Percentiles rank a stretch among this genome's conserved stretches.
phyloP scores from a whole-genome alignment of 2,888 invertebrate genomes.

The Syrphus vitripennis region DNA sequence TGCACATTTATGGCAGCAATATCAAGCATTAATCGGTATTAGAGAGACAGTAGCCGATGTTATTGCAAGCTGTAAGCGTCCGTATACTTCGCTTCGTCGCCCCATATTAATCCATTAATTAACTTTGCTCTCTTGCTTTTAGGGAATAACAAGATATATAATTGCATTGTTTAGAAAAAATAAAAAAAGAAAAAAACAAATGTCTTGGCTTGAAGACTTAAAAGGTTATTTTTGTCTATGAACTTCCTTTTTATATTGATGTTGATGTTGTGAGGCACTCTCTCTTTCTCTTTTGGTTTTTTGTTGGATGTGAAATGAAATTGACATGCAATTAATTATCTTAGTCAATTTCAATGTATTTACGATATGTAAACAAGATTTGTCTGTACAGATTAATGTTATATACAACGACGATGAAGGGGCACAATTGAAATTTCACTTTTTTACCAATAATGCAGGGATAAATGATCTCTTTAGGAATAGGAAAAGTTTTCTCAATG shows the following conservation, averaged over 20 bases:
- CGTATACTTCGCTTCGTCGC: conserved; percentile 6
- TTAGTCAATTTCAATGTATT: conserved; percentile 36
- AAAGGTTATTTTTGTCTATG: conserved; percentile 47
- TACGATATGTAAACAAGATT: conserved; percentile 42
- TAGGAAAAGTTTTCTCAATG: neutral
- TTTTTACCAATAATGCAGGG: neutral
- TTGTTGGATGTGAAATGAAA: neutral
- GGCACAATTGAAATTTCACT: conserved; percentile 20
- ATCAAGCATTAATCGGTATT: conserved; percentile 41
- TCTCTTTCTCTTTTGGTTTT: neutral
- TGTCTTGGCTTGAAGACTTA: neutral
- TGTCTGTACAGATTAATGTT: neutral
- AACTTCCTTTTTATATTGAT: neutral
- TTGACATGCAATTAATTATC: conserved; percentile 34
- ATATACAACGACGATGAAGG: neutral
- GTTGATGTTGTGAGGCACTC: neutral
- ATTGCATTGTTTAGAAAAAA: conserved; percentile 59
- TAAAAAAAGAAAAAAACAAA: too few relatives aligned
- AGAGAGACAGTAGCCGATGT: conserved; percentile 12
- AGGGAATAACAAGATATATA: conserved; percentile 67
- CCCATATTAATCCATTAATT: conserved; percentile 75
- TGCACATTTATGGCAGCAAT: conserved; percentile 57
- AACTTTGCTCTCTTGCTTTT: conserved; percentile 73
- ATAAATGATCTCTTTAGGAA: neutral
- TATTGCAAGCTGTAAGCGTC: neutral